Evolutionary conservation across 2,888 invertebrate species (phyloP), one percentile per base, ranked within the genome.

Genomic region (Aspidapion aeneum): DNA sequence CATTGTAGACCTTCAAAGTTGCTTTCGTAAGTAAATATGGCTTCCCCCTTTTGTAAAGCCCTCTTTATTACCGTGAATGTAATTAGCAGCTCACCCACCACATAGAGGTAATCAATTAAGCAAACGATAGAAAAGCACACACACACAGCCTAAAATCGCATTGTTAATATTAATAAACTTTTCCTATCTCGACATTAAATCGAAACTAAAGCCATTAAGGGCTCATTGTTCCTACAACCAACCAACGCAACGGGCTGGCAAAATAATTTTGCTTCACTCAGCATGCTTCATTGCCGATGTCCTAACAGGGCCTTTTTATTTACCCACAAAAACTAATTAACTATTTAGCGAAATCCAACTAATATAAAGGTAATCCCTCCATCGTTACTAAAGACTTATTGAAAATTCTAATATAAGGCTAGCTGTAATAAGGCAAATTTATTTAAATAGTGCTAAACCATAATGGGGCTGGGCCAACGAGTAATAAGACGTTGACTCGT

Each of bases 161-260:
- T 35, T 35, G 35, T 35, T 35, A 35, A 35, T 61, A 66, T 61
- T 66, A 66, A 66, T 66, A 63, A 61, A 66, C 57, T 61, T 60
- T 61, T 50, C 50, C 50, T 63, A 66, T 66, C 63, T 19, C n/a
- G n/a, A 50, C 21, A 55, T 19, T 54, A 50, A 50, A 66, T 66
- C 66, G 59, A 61, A 59, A 21, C 57, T 57, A 57, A 63, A 63
- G 18, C 66, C 59, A 66, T 66, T 66, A 66, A 52, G 18, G 56
- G 5, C n/a, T 55, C 48, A 66, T 66, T 66, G 66, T 66, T 63
- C 59, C 35, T 35, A 12, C n/a, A n/a, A n/a, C n/a, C n/a, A n/a
- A n/a, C n/a, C n/a, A n/a, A n/a, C n/a, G n/a, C n/a, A n/a, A n/a
- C 12, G 35, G 35, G 51, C 58, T 49, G 35, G 49, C 55, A 35